phyloP scores from a whole-genome alignment of 64 coral and sea anemone genomes.

The Trachythela sp. region DNA sequence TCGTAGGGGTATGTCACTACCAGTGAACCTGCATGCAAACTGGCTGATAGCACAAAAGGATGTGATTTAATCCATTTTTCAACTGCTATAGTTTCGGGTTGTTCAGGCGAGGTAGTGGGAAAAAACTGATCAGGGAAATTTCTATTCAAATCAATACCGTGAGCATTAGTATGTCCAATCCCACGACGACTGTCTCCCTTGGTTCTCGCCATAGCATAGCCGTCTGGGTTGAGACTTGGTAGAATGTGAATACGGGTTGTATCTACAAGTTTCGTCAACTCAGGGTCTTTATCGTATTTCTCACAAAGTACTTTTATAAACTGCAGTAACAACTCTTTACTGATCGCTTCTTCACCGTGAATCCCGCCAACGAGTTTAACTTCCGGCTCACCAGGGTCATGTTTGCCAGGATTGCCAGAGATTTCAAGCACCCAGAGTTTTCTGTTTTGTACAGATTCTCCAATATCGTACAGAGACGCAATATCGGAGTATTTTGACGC shows the following conservation, averaged over 20 bases:
- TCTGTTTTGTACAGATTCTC: conserved; percentile 90
- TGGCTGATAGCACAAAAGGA: conserved; percentile 86
- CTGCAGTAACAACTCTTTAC: conserved; percentile 71
- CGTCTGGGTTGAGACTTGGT: conserved; percentile 88
- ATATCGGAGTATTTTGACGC: conserved; percentile 69
- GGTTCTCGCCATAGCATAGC: conserved; percentile 70
- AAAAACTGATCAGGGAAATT: conserved; percentile 99
- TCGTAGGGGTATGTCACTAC: conserved; percentile 92
- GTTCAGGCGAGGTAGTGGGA: conserved; percentile 75
- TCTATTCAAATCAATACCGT: conserved; percentile 83
- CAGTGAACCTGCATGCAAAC: conserved; percentile 78
- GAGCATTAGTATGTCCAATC: conserved; percentile 78
- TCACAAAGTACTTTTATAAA: conserved; percentile 78
- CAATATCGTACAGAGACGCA: conserved; percentile 80
- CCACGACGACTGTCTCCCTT: conserved; percentile 45
- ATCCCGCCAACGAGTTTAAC: conserved; percentile 82
- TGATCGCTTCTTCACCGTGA: conserved; percentile 81
- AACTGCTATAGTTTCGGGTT: conserved; percentile 65
- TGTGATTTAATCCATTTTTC: conserved; percentile 83
- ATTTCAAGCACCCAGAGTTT: conserved; percentile 95
- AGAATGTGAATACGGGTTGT: conserved; percentile 82
- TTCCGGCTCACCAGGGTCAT: conserved; percentile 80
- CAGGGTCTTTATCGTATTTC: conserved; percentile 58
- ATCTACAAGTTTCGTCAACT: conserved; percentile 63
- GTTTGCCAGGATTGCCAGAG: conserved; percentile 62